Evolutionary conservation across 2,888 invertebrate species (phyloP).

Genomic region (Uloborus plumipes): DNA sequence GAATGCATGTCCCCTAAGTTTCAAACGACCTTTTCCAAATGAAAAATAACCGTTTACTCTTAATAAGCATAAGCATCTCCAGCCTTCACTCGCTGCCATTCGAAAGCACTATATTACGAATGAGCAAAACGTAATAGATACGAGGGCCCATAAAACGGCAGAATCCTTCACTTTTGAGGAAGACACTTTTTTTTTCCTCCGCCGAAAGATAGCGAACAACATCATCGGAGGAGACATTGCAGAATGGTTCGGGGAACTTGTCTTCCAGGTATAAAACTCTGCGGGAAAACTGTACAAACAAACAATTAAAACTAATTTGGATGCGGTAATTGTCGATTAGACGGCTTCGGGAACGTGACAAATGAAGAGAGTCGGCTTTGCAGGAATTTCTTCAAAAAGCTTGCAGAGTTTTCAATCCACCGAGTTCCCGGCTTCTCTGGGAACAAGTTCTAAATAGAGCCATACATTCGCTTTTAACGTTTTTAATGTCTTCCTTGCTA

Average conservation of each 20-base stretch:
- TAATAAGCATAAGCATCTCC: too few species aligned
- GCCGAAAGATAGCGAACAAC: too few species aligned
- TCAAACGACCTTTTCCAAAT: too few species aligned
- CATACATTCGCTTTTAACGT: conserved; percentile 60
- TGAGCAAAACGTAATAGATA: too few species aligned
- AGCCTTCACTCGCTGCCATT: too few species aligned
- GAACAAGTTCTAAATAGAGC: conserved; percentile 56
- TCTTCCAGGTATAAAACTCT: conserved; percentile 5
- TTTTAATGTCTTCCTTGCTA: conserved; percentile 59
- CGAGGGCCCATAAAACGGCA: too few species aligned
- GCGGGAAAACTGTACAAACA: conserved; percentile 34
- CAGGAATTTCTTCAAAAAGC: conserved; percentile 12
- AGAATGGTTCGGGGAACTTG: neutral
- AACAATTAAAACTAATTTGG: conserved; percentile 60
- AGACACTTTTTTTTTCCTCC: too few species aligned
- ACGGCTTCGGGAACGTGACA: conserved; percentile 52
- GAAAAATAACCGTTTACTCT: too few species aligned
- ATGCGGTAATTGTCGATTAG: conserved; percentile 41
- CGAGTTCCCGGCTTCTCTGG: conserved; percentile 6
- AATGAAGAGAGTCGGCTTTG: conserved; percentile 22
- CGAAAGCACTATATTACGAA: too few species aligned
- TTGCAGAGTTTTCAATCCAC: neutral
- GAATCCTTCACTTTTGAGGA: too few species aligned
- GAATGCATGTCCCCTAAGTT: too few species aligned
- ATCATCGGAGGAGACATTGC: too few species aligned